Evolutionary conservation across 2,888 invertebrate genomes (phyloP).

Genomic region (Chrysotoxum bicinctum): DNA sequence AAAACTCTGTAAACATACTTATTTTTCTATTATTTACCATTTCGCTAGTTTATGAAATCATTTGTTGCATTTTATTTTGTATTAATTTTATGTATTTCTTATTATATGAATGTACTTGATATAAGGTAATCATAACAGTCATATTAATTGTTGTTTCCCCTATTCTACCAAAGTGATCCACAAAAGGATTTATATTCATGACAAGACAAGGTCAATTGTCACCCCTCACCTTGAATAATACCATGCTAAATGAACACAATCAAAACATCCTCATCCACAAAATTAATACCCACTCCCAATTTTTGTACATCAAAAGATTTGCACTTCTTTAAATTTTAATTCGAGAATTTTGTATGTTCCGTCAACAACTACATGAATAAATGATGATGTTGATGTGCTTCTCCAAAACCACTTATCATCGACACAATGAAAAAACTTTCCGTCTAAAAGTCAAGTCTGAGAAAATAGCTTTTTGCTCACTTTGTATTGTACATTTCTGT

Average conservation of each 20-base stretch:
- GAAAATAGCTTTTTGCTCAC: conserved; percentile 45
- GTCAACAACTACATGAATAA: neutral
- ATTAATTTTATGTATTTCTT: too few relatives aligned
- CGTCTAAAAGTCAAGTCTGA: conserved; percentile 49
- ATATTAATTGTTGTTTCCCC: conserved; percentile 3
- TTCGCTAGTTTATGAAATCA: too few relatives aligned
- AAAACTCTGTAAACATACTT: too few relatives aligned
- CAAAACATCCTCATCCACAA: conserved; percentile 18
- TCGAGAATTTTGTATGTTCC: neutral
- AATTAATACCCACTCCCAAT: conserved; percentile 22
- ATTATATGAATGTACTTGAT: too few relatives aligned
- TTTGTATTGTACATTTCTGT: neutral
- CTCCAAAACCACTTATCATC: conserved; percentile 48
- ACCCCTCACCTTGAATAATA: neutral
- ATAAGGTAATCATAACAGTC: too few relatives aligned
- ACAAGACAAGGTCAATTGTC: neutral
- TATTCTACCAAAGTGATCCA: conserved; percentile 37
- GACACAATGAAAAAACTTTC: conserved; percentile 50
- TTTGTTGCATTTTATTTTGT: too few relatives aligned
- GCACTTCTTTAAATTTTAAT: neutral
- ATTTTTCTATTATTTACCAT: too few relatives aligned
- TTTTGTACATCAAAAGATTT: conserved; percentile 40
- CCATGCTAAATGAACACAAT: neutral
- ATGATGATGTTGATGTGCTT: conserved; percentile 2
- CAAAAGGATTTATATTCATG: conserved; percentile 33